Evolutionary conservation across 1,140 invertebrate species (phyloP).

Genomic region (Drosophila bocqueti): DNA sequence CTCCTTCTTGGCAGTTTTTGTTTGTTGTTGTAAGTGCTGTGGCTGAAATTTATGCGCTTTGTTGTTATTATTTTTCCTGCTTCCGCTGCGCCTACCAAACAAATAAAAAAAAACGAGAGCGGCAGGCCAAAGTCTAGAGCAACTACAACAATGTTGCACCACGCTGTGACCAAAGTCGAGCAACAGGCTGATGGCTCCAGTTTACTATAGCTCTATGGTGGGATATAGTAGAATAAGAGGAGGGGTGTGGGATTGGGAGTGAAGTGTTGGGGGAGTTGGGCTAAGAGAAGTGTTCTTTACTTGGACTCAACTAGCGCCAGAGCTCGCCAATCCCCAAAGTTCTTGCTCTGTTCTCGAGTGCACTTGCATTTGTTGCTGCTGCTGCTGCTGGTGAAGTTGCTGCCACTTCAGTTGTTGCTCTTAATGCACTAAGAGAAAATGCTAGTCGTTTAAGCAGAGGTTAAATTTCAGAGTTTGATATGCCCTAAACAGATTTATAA

Average conservation of each 20-base stretch:
- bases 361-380: conserved; percentile 53
- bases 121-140: conserved; percentile 28
- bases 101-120: conserved; percentile 42
- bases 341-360: conserved; percentile 62
- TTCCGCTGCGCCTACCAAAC: conserved; percentile 69
- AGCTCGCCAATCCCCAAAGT: conserved; percentile 74
- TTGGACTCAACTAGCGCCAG: conserved; percentile 61
- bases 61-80: conserved; percentile 74
- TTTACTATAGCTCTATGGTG: neutral
- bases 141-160: conserved; percentile 68
- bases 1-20: conserved; percentile 44
- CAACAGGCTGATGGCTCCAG: conserved; percentile 65
- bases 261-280: conserved; percentile 21
- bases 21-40: conserved; percentile 57
- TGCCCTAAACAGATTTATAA: neutral
- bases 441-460: neutral
- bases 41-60: conserved; percentile 70
- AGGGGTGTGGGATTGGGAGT: neutral
- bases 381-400: conserved; percentile 53
- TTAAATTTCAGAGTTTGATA: neutral
- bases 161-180: conserved; percentile 62
- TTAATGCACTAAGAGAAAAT: conserved; percentile 5
- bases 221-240: conserved; percentile 5
- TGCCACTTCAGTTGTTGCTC: conserved; percentile 60
- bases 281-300: conserved; percentile 47